Evolutionary conservation across 1,140 invertebrate genomes (phyloP), one percentile per base, ranked within the genome.

Genomic region (Elysia chlorotica): DNA sequence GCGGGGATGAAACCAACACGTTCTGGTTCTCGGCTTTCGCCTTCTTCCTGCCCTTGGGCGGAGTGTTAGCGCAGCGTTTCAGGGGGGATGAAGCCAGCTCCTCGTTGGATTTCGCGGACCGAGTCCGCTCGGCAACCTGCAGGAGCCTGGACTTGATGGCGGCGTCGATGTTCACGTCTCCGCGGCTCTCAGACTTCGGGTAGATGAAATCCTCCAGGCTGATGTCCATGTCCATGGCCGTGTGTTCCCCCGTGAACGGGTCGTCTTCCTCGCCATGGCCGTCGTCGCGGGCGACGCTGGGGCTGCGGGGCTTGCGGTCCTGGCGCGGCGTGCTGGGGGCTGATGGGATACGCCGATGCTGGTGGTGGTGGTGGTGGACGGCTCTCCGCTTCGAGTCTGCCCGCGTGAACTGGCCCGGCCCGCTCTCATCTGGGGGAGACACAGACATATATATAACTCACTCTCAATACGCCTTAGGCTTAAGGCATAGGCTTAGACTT

Each of bases 321-420:
- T 70, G 72, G 70, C 74, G 68, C 10, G 83, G 83, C 10, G 81
- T 84, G 30, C 75, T 76, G 0, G 81, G 82, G 33, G 79, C 83
- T 21, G 83, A 85, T 2, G 83, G 79, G 3, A 79, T 79, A 21
- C 79, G 77, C 19, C 82, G 77, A n/a, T n/a, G n/a, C n/a, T n/a
- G n/a, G n/a, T n/a, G n/a, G n/a, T n/a, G n/a, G n/a, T n/a, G n/a
- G 57, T 77, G 41, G 57, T 77, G 78, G 30, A 83, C 69, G 14
- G 81, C 80, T 33, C 76, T 76, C 19, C 83, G 75, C 61, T 81
- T 80, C n/a, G 80, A 77, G 57, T 85, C 83, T 54, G 76, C 78
- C 37, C 83, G 73, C 33, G 81, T 69, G 73, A 85, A 85, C 1
- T 79, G 81, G 41, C 80, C 77, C 71, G 80, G 80, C 17, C 78